Percentiles rank a stretch among this genome's conserved stretches.
Conservation (phyloP, 2,113 vertebrate genomes). For the Pseudorectes ferrugineus region DNA sequence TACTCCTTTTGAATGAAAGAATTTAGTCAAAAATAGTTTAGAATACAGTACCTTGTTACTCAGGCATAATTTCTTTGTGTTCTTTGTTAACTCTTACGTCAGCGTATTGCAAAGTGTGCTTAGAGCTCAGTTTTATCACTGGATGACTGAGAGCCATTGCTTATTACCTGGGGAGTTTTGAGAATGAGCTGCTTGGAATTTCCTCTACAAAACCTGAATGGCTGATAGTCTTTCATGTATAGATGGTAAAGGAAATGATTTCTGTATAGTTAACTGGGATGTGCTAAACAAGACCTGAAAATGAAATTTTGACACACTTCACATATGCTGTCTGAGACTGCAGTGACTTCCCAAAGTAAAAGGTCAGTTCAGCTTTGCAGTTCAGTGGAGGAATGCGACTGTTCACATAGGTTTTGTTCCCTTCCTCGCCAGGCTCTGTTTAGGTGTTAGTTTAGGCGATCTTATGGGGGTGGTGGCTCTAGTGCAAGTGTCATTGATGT, state of each 20-base stretch:
- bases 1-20: background rate
- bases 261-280: background rate
- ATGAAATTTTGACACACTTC: background rate
- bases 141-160: background rate
- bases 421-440: background rate
- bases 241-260: background rate
- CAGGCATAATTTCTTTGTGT: background rate
- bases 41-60: background rate
- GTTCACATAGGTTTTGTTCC: background rate
- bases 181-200: background rate
- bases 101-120: background rate
- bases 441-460: background rate
- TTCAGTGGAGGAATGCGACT: background rate
- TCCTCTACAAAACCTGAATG: background rate
- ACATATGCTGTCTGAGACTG: background rate
- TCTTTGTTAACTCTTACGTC: background rate
- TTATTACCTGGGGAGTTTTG: background rate
- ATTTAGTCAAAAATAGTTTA: background rate
- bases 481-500: background rate
- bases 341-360: background rate
- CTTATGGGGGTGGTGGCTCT: background rate
- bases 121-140: background rate
- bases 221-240: background rate
- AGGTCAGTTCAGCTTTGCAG: background rate
- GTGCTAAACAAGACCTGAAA: background rate